These are phyloP conservation scores for Drosophila pseudoananassae DNA, from an alignment of 1,140 invertebrate genomes.

Conservation along the genomic window DNA sequence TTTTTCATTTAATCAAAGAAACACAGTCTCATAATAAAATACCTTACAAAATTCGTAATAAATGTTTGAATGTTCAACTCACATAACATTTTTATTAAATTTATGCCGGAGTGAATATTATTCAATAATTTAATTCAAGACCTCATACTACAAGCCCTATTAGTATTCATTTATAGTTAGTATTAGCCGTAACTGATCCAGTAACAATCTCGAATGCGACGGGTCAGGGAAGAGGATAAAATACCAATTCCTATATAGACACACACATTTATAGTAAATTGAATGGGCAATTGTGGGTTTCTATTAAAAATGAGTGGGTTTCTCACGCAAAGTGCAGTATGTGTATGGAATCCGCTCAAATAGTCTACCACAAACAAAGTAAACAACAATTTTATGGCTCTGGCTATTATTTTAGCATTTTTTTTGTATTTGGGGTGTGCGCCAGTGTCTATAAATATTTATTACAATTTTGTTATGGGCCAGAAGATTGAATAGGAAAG, in stretches of 20 bases:
- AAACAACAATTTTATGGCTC: slow-evolving; percentile 63
- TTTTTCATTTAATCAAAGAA: not conserved
- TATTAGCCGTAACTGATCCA: slow-evolving; percentile 20
- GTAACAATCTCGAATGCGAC: not conserved
- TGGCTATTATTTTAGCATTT: slow-evolving; percentile 55
- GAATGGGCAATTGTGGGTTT: slow-evolving; percentile 59
- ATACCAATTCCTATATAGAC: slow-evolving; percentile 12
- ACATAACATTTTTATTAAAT: slow-evolving; percentile 9
- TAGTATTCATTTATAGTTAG: slow-evolving; percentile 20
- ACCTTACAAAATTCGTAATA: too few relatives aligned
- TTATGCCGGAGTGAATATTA: slow-evolving; percentile 5
- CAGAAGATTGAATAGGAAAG: slow-evolving; percentile 46
- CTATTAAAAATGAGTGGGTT: slow-evolving; percentile 56
- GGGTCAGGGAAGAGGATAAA: not conserved
- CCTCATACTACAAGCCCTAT: slow-evolving; percentile 23
- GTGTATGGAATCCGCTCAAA: slow-evolving; percentile 24
- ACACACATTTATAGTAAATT: slow-evolving; percentile 39
- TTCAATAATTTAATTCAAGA: slow-evolving; percentile 32
- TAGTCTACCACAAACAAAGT: slow-evolving; percentile 13
- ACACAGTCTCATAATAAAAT: not conserved
- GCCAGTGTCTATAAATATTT: slow-evolving; percentile 65
- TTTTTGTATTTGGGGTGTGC: slow-evolving; percentile 25
- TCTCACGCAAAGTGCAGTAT: slow-evolving; percentile 49
- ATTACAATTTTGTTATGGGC: slow-evolving; percentile 55
- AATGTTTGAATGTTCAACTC: too few relatives aligned